Evolutionary conservation across 23 tunicate species (phyloP), one percentile per base, ranked within the genome.

Genomic region (Pegea sp.): DNA sequence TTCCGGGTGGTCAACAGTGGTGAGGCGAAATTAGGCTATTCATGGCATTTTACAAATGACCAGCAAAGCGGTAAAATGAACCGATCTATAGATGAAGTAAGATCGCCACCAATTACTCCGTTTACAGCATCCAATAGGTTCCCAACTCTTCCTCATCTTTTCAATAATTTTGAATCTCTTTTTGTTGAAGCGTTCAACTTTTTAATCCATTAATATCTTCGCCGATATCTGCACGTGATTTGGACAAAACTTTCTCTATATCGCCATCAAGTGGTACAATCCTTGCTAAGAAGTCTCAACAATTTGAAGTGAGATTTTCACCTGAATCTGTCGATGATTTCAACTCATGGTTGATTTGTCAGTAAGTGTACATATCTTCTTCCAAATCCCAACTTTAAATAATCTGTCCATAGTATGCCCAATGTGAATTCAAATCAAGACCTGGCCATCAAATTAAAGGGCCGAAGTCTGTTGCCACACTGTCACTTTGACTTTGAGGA

Each of bases 381-480:
- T n/a, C n/a, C n/a, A n/a, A n/a, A n/a, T n/a, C n/a, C n/a, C n/a
- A n/a, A n/a, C n/a, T n/a, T n/a, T n/a, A n/a, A n/a, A n/a, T n/a
- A n/a, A n/a, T n/a, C n/a, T n/a, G n/a, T n/a, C n/a, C n/a, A n/a
- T n/a, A 84, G 95, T 38, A 64, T 84, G 7, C 62, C 67, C 22
- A 84, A 84, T 48, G 57, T 66, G 7, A 63, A 54, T 19, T 43
- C 42, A 28, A 71, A 58, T 11, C 68, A 67, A 22, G 95, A 43
- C 16, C 76, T 72, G 13, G 56, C 42, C n/a, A 67, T 84, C 21
- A 57, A 52, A 27, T 28, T 84, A 24, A 38, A 57, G 31, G 95
- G 95, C 22, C 63, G 84, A 51, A 73, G 84, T 42, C 49, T 84
- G 72, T 73, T 84, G 95, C 95, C 95, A 1, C 74, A 66, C 56